Evolutionary conservation across 2,888 invertebrate species (phyloP).

Genomic region (Orthosia gothica): DNA sequence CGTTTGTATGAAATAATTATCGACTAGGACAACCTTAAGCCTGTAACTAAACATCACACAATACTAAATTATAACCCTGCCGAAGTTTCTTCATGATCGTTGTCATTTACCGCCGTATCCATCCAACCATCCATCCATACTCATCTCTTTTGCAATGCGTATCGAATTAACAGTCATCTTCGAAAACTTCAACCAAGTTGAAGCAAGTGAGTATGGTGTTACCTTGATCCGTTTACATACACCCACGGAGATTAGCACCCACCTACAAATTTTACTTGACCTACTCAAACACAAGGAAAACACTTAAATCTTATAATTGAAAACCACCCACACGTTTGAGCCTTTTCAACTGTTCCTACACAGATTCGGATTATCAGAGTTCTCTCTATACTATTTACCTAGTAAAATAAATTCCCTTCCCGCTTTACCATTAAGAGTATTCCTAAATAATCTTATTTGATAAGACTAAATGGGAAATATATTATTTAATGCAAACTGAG

Average conservation of each 20-base stretch:
- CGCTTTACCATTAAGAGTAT: slow-evolving; percentile 16
- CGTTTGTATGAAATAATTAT: no score
- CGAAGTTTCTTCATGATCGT: background rate
- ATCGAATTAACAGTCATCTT: slow-evolving; percentile 1
- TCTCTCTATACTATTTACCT: background rate
- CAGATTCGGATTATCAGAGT: background rate
- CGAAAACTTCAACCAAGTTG: background rate
- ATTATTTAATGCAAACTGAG: slow-evolving; percentile 9
- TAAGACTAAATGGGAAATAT: slow-evolving; percentile 8
- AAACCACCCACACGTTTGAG: slow-evolving; percentile 21
- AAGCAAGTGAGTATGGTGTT: slow-evolving; percentile 7
- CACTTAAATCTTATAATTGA: slow-evolving; percentile 9
- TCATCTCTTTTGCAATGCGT: background rate
- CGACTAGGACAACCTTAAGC: no score
- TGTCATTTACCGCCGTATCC: background rate
- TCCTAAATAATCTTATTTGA: slow-evolving; percentile 20
- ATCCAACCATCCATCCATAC: background rate
- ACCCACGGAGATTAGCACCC: slow-evolving; percentile 60
- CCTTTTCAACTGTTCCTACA: background rate
- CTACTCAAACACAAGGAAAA: slow-evolving; percentile 33
- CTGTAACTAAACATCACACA: background rate
- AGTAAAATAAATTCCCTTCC: background rate
- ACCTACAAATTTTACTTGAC: slow-evolving; percentile 54
- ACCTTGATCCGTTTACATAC: slow-evolving; percentile 56
- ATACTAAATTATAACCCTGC: background rate